phyloP scores from a whole-genome alignment of 2,113 vertebrate genomes.

The Phylloscopus trochilus region DNA sequence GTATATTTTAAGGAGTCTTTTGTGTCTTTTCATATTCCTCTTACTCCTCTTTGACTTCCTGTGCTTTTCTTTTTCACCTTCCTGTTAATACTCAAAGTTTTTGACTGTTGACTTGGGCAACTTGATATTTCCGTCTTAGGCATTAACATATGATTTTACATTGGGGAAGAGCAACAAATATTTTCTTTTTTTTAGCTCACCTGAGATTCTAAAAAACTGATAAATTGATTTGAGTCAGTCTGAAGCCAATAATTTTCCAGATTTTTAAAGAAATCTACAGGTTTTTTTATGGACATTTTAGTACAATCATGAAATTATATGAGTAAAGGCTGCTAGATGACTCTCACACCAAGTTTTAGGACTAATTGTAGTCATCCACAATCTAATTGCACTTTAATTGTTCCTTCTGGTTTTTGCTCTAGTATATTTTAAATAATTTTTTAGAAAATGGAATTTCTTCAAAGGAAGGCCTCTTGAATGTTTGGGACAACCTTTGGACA shows the following conservation, averaged over 20 bases:
- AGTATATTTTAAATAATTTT: background rate
- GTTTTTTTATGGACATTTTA: background rate
- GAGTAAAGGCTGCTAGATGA: background rate
- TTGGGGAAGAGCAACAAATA: background rate
- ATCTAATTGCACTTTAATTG: background rate
- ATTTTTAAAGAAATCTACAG: background rate
- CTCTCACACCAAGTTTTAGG: background rate
- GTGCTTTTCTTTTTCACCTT: background rate
- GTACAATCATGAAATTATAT: background rate
- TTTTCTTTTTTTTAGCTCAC: background rate
- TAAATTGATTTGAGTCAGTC: background rate
- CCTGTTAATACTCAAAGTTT: background rate
- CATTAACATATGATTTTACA: background rate
- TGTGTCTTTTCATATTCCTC: background rate
- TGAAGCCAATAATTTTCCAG: background rate
- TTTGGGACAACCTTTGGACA: background rate
- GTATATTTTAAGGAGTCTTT: background rate
- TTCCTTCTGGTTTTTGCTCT: background rate
- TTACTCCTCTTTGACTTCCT: background rate
- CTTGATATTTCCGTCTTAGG: background rate
- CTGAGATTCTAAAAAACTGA: background rate
- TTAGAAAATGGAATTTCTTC: background rate
- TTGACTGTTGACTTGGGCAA: background rate
- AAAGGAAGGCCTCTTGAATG: fast-evolving
- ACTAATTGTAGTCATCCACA: background rate